Evolutionary conservation across 2,797 vertebrate species (phyloP).

Genomic region (Muscicapa comitata): DNA sequence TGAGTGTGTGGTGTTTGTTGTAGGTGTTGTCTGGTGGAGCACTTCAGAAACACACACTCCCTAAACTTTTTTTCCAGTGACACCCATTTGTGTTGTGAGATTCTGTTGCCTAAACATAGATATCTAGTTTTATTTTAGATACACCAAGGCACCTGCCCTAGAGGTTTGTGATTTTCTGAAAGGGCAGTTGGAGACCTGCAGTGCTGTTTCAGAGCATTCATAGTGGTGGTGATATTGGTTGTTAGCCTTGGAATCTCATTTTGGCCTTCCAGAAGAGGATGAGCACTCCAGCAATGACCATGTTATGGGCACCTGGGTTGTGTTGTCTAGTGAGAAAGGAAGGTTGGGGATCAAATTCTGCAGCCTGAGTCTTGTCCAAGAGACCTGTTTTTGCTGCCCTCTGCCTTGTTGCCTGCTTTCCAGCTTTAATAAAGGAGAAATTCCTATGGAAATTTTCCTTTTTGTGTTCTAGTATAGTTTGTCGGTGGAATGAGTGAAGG

Average conservation of each 20-base stretch:
- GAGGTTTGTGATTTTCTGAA: not conserved
- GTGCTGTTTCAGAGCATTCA: not conserved
- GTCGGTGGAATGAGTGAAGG: not conserved
- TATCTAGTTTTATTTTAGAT: not conserved
- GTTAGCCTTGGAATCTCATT: not conserved
- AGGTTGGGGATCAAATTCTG: not conserved
- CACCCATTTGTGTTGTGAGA: not conserved
- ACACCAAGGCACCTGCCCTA: not conserved
- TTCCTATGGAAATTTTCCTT: not conserved
- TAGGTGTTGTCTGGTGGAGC: not conserved
- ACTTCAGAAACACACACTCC: not conserved
- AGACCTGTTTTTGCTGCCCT: not conserved
- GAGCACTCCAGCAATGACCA: not conserved
- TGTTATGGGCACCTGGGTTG: not conserved
- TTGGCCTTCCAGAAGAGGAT: not conserved
- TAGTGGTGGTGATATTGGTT: not conserved
- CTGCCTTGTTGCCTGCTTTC: not conserved
- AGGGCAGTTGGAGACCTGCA: not conserved
- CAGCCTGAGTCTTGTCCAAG: not conserved
- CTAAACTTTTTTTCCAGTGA: not conserved
- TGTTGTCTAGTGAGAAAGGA: not conserved
- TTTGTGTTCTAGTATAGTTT: not conserved
- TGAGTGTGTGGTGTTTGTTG: rapidly evolving
- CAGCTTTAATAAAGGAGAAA: not conserved
- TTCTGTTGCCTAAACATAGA: not conserved